Percentiles rank a stretch among this genome's conserved stretches.
Evolutionary conservation across 2,797 vertebrate species (phyloP).

Genomic region (Galago senegalensis): DNA sequence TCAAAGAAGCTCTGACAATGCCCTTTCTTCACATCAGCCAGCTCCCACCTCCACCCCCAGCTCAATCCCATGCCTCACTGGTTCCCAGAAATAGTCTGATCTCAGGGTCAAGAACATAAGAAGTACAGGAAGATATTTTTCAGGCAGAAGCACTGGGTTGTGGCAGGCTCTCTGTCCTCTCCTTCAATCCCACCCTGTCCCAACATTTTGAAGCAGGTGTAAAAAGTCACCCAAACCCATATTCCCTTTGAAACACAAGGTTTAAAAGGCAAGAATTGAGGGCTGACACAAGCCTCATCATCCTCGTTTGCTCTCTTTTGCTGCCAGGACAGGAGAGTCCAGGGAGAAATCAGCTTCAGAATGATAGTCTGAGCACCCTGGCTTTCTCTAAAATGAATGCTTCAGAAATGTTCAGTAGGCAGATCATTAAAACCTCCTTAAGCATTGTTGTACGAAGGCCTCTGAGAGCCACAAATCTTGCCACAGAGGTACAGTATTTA

Average conservation of each 20-base stretch:
- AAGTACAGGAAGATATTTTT: slow-evolving; percentile 42
- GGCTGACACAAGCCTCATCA: neutral
- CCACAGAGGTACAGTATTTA: neutral
- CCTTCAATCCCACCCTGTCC: slow-evolving; percentile 23
- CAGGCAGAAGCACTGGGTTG: neutral
- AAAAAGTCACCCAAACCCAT: slow-evolving; percentile 58
- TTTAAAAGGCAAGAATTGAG: slow-evolving; percentile 68
- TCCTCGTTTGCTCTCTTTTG: neutral
- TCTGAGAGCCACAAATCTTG: slow-evolving; percentile 69
- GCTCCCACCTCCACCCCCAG: neutral
- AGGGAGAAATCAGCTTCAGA: slow-evolving; percentile 71
- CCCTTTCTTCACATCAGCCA: neutral
- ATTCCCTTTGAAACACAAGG: slow-evolving; percentile 46
- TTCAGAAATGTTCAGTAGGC: slow-evolving; percentile 54
- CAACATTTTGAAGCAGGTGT: slow-evolving; percentile 68
- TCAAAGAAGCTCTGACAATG: slow-evolving; percentile 40
- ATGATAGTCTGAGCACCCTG: slow-evolving; percentile 69
- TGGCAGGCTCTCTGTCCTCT: neutral
- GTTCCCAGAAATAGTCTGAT: neutral
- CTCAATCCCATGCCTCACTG: neutral
- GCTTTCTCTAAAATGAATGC: slow-evolving; percentile 70
- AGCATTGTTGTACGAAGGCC: slow-evolving; percentile 51
- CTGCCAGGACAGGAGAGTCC: neutral
- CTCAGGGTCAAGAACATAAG: slow-evolving; percentile 48
- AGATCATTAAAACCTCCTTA: slow-evolving; percentile 71